Conservation (phyloP, 1,140 invertebrate species). For the Pseudomyrmex concolor region DNA sequence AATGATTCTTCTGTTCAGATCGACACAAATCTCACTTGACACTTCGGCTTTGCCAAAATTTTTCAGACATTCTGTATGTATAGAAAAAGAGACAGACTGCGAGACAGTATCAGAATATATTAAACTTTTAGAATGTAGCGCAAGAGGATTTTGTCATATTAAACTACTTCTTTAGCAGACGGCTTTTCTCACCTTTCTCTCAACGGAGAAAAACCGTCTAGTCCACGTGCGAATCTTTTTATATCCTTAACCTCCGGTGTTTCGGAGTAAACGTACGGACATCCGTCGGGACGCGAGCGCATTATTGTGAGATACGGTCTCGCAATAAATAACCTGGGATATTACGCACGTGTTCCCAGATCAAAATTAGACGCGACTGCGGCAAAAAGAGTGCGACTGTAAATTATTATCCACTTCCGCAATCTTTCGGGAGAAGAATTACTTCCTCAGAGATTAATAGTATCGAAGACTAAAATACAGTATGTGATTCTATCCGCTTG, state of each 20-base stretch:
- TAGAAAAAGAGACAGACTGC: too few species aligned
- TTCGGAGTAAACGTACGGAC: slow-evolving; percentile 6
- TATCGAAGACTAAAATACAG: not conserved
- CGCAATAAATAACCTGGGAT: slow-evolving; percentile 48
- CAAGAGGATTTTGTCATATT: slow-evolving; percentile 76
- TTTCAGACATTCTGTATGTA: too few species aligned
- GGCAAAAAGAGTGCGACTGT: not conserved
- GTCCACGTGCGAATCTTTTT: slow-evolving; percentile 38
- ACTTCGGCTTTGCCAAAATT: too few species aligned
- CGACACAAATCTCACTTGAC: too few species aligned
- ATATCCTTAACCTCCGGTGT: not conserved
- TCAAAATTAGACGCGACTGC: not conserved
- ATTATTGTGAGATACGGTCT: slow-evolving; percentile 5
- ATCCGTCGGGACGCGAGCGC: not conserved
- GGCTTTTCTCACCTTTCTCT: slow-evolving; percentile 27
- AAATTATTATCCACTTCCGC: slow-evolving; percentile 3
- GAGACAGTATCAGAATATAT: slow-evolving; percentile 63
- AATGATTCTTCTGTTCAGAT: too few species aligned
- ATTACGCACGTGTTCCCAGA: slow-evolving; percentile 6
- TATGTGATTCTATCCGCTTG: not conserved
- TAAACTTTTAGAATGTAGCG: slow-evolving; percentile 74
- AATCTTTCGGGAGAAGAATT: not conserved
- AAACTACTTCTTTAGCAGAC: slow-evolving; percentile 66
- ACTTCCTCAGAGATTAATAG: not conserved
- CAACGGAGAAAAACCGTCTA: slow-evolving; percentile 15